Evolutionary conservation across 1,140 invertebrate genomes (phyloP).

Genomic region (Anastrepha ludens): DNA sequence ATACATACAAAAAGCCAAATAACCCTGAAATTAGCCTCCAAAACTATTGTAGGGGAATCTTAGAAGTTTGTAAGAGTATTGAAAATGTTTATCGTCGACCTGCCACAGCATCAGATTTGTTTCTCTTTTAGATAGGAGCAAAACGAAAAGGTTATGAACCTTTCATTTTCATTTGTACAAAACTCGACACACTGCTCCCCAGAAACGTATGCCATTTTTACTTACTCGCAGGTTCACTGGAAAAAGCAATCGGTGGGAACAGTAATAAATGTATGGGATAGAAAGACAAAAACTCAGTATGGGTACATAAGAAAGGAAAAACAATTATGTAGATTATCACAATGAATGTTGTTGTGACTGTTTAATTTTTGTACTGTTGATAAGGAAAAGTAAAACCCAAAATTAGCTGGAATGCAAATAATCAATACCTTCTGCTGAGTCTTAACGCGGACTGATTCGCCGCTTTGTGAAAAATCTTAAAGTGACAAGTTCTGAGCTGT

Average conservation of each 20-base stretch:
- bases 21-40: background rate
- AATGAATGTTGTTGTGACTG: background rate
- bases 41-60: background rate
- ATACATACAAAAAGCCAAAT: background rate
- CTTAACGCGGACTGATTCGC: background rate
- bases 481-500: background rate
- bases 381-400: background rate
- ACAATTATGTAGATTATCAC: background rate
- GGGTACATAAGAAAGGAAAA: background rate
- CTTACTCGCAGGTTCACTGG: background rate
- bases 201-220: constrained; percentile 20
- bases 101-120: background rate
- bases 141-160: constrained; percentile 24
- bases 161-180: constrained; percentile 48
- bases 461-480: constrained; percentile 10
- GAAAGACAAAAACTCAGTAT: background rate
- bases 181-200: constrained; percentile 22
- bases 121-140: background rate
- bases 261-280: constrained; percentile 6
- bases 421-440: background rate
- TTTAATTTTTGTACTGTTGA: constrained; percentile 10
- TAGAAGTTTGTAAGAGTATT: too few relatives aligned
- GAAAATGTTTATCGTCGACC: too few relatives aligned
- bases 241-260: background rate
- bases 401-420: background rate